Percentiles rank a stretch among this genome's conserved stretches.
Evolutionary conservation across 1,140 invertebrate species (phyloP).

Genomic region (Drosophila obscura): DNA sequence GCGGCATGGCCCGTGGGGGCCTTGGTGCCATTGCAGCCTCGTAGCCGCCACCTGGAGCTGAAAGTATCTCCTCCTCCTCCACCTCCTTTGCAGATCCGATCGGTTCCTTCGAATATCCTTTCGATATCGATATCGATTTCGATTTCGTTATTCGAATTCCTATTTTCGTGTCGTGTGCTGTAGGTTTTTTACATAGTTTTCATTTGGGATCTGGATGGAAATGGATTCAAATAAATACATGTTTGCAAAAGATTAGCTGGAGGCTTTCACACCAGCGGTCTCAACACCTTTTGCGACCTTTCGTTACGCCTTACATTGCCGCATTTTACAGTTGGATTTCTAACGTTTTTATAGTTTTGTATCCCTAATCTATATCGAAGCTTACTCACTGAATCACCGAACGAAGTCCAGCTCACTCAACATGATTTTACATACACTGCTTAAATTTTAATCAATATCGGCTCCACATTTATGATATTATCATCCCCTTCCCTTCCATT

Average conservation of each 20-base stretch:
- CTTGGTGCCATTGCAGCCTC: constrained; percentile 28
- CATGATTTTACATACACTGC: too few species aligned
- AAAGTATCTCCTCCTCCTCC: background rate
- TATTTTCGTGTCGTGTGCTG: background rate
- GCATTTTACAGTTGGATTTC: too few species aligned
- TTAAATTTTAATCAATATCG: too few species aligned
- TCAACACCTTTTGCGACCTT: constrained; percentile 44
- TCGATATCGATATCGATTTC: constrained; percentile 17
- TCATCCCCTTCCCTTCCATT: too few species aligned
- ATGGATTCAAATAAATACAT: constrained; percentile 16
- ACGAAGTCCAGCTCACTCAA: too few species aligned
- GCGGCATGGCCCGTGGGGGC: constrained; percentile 34
- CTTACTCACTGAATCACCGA: too few species aligned
- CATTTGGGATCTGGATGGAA: constrained; percentile 23
- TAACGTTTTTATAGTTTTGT: too few species aligned
- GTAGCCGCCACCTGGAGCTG: constrained; percentile 15
- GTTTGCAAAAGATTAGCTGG: constrained; percentile 17
- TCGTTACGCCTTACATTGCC: constrained; percentile 30
- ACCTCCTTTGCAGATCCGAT: background rate
- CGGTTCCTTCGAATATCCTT: constrained; percentile 8
- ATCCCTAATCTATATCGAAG: too few species aligned
- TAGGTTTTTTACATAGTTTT: constrained; percentile 11
- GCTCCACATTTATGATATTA: too few species aligned
- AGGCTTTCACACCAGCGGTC: constrained; percentile 11
- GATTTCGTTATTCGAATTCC: background rate